These are phyloP conservation scores for Cyphomyrus plagiostoma DNA, from an alignment of 2,113 vertebrate genomes.

Conservation along the genomic window DNA sequence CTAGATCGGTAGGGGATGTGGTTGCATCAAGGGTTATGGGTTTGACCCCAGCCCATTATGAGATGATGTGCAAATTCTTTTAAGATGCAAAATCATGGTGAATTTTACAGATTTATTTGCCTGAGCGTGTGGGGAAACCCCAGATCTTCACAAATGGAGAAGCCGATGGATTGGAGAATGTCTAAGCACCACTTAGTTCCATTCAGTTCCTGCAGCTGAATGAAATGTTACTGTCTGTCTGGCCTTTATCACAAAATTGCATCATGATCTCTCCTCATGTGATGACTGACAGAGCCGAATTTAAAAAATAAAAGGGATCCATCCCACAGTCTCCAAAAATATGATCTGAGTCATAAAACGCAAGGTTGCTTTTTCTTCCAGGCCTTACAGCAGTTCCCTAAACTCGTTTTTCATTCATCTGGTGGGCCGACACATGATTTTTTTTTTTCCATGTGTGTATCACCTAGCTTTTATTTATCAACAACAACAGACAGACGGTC, in stretches of 20 bases:
- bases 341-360: conserved; percentile 3
- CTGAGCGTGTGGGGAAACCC: background rate
- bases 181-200: background rate
- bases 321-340: background rate
- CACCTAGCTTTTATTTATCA: conserved; percentile 1
- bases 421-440: background rate
- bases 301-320: background rate
- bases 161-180: background rate
- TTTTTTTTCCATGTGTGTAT: background rate
- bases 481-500: background rate
- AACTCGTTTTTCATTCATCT: background rate
- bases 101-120: background rate
- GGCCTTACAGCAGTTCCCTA: background rate
- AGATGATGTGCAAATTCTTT: background rate
- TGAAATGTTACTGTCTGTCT: background rate
- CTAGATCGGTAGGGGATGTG: background rate
- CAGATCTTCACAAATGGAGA: background rate
- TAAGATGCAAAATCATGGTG: background rate
- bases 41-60: background rate
- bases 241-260: background rate
- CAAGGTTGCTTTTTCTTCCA: background rate
- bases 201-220: background rate
- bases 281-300: background rate
- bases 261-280: background rate
- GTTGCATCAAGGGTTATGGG: background rate